Evolutionary conservation across 2,113 vertebrate species (phyloP), one percentile per base, ranked within the genome.

Genomic region (Carollia perspicillata): DNA sequence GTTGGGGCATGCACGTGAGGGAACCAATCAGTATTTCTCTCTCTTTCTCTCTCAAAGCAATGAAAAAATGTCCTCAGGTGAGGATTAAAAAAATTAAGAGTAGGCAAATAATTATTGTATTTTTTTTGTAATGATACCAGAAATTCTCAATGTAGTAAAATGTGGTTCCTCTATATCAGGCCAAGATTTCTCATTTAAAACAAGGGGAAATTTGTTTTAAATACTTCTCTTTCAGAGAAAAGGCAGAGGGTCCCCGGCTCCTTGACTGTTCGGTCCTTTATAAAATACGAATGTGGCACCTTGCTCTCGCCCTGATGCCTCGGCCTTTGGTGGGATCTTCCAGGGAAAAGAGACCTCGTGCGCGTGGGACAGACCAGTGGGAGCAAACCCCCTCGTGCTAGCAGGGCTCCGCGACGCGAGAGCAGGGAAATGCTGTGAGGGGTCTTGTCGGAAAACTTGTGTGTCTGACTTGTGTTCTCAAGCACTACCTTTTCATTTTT

Each of bases 251-350:
- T 58, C 63, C 30, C 26, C 58, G 2, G 6, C 5, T n/a, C 2
- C 40, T 55, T 37, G 16, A 92, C 33, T 51, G 3, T 79, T 33
- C 12, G 13, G 35, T 66, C 20, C 51, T 79, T 93, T 35, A 33
- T 8, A 40, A 74, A 65, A 14, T 74, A 3, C 0, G 17, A n/a
- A 0, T 17, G 8, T 12, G 17, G 11, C 7, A 6, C 33, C 14
- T 71, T 8, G 37, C 17, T 49, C 33, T 92, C 28, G 10, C 30
- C 49, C 35, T 16, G 26, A 47, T 30, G 10, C 20, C 47, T 90
- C 37, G 3, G 8, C 30, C 79, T 30, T 9, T 30, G 3, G 7
- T 1, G 2, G 40, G 47, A 55, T 18, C 55, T 51, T n/a, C 40
- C 17, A 14, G 12, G 33, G 22, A n/a, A 55, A 33, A 16, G 35